Evolutionary conservation across 1,140 invertebrate genomes (phyloP), one percentile per base, ranked within the genome.

Genomic region (Zaprionus vittiger): DNA sequence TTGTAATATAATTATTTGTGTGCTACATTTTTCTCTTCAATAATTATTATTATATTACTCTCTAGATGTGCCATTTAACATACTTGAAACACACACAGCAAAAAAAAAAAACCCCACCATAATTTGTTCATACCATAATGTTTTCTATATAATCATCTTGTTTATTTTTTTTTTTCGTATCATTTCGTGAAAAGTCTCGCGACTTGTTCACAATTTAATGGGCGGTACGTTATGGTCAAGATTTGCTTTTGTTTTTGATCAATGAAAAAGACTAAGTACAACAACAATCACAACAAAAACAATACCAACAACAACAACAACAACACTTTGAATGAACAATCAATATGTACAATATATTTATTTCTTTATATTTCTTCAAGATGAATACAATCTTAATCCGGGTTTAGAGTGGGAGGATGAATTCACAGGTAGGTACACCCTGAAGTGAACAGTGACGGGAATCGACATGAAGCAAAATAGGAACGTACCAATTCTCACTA

Each of bases 371-470:
- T 90, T 91, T 94, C 96, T 94, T 96, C 96, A 97, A 98, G 97
- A 98, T 96, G 97, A 98, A 95, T 98, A 98, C 97, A 98, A 98
- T 97, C 97, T 98, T 96, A 98, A 98, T 96, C 97, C 97, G 95
- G 97, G 97, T 97, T 98, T 99, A 98, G 98, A 99, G 95, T 99
- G 98, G 98, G 98, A 99, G 96, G 98, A 99, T 97, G 98, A 99
- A 95, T 99, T 99, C 95, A 97, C 97, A 98, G 97, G 97, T 98
- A 98, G 97, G 97, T 97, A 95, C 84, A 90, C 81, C 94, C 94
- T 94, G 92, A 73, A 44, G 57, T 34, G 74, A 80, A 80, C 91
- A 93, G 90, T 90, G 79, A 82, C 79, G 81, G 91, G 81, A 91
- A 92, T 84, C 91, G 91, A 92, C 91, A 92, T 92, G 91, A 92